Conservation (phyloP, 2,113 vertebrate species). For the Fulica atra region DNA sequence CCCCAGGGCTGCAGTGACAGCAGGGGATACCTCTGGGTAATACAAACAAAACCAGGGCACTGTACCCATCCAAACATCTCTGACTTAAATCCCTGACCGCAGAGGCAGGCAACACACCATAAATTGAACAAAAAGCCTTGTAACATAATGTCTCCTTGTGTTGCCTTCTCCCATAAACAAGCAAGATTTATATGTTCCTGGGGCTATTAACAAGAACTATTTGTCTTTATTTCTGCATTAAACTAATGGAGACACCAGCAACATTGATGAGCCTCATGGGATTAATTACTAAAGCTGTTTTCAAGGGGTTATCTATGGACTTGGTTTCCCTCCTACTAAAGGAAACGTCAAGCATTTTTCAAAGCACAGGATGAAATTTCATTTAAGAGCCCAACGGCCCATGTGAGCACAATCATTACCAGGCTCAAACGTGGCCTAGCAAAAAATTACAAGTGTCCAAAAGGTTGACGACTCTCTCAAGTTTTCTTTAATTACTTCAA, state of each 20-base stretch:
- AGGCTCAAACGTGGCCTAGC: background rate
- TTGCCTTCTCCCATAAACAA: conserved; percentile 60
- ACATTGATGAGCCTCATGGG: conserved; percentile 23
- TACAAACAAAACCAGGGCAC: background rate
- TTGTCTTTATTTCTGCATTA: conserved; percentile 67
- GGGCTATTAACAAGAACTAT: conserved; percentile 48
- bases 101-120: background rate
- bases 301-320: background rate
- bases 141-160: conserved; percentile 6
- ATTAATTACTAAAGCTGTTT: conserved; percentile 68
- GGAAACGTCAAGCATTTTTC: conserved; percentile 36
- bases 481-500: conserved; percentile 32
- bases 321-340: background rate
- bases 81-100: background rate
- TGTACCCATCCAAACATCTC: background rate
- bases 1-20: background rate
- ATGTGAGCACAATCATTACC: background rate
- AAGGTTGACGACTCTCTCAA: conserved; percentile 7
- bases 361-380: conserved; percentile 47
- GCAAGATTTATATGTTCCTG: conserved; percentile 57
- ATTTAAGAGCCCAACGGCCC: conserved; percentile 61
- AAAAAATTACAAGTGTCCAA: conserved; percentile 41
- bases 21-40: accelerated
- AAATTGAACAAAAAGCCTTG: background rate
- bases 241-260: conserved; percentile 55